Evolutionary conservation across 2,888 invertebrate species (phyloP).

Genomic region (Brachylomia viminalis): DNA sequence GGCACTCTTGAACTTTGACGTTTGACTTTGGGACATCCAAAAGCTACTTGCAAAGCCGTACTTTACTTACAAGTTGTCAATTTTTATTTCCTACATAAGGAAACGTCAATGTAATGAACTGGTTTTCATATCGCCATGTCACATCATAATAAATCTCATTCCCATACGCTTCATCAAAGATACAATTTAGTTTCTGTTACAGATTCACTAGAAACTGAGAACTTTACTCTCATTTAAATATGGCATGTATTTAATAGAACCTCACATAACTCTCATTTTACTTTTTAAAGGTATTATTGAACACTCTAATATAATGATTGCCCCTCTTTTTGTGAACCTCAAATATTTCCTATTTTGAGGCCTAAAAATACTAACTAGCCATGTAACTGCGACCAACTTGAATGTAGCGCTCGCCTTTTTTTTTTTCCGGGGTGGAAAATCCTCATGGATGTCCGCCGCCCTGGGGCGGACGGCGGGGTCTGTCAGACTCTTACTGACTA

Average conservation of each 20-base stretch:
- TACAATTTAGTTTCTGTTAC: background rate
- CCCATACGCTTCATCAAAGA: background rate
- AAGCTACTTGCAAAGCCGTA: background rate
- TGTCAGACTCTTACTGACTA: too few species aligned
- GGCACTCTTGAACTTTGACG: too few species aligned
- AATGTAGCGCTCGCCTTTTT: background rate
- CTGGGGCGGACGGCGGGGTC: too few species aligned
- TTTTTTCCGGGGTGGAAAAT: too few species aligned
- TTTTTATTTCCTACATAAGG: background rate
- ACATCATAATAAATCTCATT: background rate
- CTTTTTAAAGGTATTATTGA: background rate
- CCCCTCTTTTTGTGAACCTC: background rate
- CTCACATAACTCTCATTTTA: background rate
- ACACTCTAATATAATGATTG: background rate
- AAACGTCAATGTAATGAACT: background rate
- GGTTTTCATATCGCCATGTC: background rate
- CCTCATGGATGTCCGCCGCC: too few species aligned
- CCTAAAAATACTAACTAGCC: background rate
- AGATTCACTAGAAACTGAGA: too few species aligned
- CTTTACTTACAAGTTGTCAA: background rate
- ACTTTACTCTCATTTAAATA: too few species aligned
- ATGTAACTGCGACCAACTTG: background rate
- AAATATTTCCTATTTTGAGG: background rate
- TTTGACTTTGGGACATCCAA: background rate
- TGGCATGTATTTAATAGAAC: background rate